phyloP scores from a whole-genome alignment of 2,113 vertebrate genomes.

The Alligator sinensis region DNA sequence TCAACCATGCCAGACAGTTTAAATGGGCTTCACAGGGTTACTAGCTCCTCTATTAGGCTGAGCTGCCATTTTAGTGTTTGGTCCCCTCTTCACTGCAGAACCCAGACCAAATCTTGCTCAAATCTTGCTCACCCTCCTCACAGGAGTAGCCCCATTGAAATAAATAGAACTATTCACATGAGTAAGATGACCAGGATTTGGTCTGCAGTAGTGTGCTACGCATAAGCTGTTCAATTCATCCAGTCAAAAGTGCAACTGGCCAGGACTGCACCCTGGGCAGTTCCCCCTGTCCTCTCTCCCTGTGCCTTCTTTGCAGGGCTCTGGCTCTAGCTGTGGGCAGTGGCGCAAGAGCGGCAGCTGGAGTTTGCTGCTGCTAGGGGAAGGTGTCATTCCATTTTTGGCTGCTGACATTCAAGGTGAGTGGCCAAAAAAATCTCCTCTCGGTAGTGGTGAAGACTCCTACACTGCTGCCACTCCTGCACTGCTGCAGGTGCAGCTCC shows the following conservation, averaged over 20 bases:
- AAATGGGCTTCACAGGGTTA: constrained; percentile 61
- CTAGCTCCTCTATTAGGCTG: constrained; percentile 49
- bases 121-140: constrained; percentile 51
- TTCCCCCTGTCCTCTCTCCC: neutral
- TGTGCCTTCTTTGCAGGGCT: too few species aligned
- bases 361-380: too few species aligned
- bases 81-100: constrained; percentile 55
- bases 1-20: neutral
- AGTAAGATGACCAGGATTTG: constrained; percentile 49
- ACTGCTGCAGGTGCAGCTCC: too few species aligned
- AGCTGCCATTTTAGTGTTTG: constrained; percentile 55
- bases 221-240: constrained; percentile 7
- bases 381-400: too few species aligned
- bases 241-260: neutral
- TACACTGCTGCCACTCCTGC: too few species aligned
- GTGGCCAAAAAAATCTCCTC: too few species aligned
- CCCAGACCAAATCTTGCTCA: constrained; percentile 51
- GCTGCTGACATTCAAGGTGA: too few species aligned
- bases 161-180: constrained; percentile 23
- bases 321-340: too few species aligned
- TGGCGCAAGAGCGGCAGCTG: too few species aligned
- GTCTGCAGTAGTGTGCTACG: neutral
- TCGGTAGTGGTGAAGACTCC: too few species aligned
- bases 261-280: neutral
- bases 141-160: constrained; percentile 31